Conservation (phyloP, 2,888 invertebrate genomes). For the Andrena minutula region DNA sequence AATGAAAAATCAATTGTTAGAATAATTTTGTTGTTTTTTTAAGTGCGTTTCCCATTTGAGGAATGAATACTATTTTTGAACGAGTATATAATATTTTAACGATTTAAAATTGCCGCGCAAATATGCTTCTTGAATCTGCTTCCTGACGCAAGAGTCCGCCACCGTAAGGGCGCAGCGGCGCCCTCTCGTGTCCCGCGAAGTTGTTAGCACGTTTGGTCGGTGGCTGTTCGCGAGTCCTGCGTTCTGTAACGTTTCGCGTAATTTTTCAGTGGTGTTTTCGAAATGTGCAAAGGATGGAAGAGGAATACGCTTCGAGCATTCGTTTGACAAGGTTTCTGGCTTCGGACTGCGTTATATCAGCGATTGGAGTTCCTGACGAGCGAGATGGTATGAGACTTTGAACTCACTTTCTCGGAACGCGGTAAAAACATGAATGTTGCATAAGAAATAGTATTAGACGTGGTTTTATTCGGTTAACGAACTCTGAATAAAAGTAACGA, state of each 20-base stretch:
- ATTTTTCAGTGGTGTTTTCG: background rate
- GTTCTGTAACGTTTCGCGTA: background rate
- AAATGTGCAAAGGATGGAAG: background rate
- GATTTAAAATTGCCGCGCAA: too few species aligned
- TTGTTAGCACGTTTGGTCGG: background rate
- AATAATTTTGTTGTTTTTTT: too few species aligned
- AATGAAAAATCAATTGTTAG: too few species aligned
- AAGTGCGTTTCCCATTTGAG: too few species aligned
- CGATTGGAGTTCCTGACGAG: too few species aligned
- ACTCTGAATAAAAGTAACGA: background rate
- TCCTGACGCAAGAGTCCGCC: too few species aligned
- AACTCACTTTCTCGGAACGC: background rate
- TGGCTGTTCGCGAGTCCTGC: background rate
- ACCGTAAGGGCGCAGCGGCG: background rate
- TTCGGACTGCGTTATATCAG: too few species aligned
- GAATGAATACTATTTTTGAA: too few species aligned
- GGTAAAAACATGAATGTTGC: background rate
- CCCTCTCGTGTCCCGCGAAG: slow-evolving; percentile 44
- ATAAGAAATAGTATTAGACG: background rate
- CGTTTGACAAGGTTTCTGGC: too few species aligned
- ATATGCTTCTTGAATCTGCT: too few species aligned
- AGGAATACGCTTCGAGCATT: background rate
- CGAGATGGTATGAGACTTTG: background rate
- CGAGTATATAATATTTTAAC: too few species aligned
- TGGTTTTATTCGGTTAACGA: too few species aligned